phyloP scores from a whole-genome alignment of 2,797 vertebrate genomes.

The Loriculus beryllinus region DNA sequence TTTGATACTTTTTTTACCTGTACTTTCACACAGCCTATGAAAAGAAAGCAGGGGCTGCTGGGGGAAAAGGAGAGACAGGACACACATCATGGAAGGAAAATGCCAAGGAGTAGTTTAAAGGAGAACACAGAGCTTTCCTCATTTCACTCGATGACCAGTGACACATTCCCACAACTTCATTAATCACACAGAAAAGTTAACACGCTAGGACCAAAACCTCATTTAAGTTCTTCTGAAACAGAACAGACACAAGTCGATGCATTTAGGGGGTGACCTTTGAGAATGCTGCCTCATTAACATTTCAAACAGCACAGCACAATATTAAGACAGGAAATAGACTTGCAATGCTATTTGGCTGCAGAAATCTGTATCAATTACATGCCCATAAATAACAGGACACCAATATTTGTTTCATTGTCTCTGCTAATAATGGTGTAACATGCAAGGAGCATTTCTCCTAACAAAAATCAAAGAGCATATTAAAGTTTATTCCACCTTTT shows the following conservation, averaged over 20 bases:
- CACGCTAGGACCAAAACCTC: conserved; percentile 66
- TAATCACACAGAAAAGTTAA: conserved; percentile 69
- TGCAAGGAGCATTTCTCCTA: conserved; percentile 33
- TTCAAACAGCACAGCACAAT: conserved; percentile 72
- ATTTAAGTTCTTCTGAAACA: conserved; percentile 70
- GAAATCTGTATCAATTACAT: conserved; percentile 63
- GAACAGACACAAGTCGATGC: conserved; percentile 38
- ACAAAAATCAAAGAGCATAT: background rate
- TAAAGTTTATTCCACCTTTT: background rate
- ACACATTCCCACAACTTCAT: conserved; percentile 11
- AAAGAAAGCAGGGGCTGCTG: background rate
- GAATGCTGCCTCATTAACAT: conserved; percentile 75
- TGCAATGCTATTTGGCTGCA: conserved; percentile 29
- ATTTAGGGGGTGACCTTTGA: conserved; percentile 78
- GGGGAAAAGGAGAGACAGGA: background rate
- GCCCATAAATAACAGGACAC: conserved; percentile 65
- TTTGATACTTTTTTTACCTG: background rate
- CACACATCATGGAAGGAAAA: background rate
- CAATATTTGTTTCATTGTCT: conserved; percentile 49
- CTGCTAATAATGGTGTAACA: conserved; percentile 32
- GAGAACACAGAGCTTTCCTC: background rate
- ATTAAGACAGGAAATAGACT: conserved; percentile 64
- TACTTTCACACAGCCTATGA: conserved; percentile 54
- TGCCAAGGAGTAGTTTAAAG: background rate
- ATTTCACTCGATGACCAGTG: conserved; percentile 59